Base-by-base conservation (phyloP, 2,113 vertebrate genomes). In the Percopsis transmontana region DNA sequence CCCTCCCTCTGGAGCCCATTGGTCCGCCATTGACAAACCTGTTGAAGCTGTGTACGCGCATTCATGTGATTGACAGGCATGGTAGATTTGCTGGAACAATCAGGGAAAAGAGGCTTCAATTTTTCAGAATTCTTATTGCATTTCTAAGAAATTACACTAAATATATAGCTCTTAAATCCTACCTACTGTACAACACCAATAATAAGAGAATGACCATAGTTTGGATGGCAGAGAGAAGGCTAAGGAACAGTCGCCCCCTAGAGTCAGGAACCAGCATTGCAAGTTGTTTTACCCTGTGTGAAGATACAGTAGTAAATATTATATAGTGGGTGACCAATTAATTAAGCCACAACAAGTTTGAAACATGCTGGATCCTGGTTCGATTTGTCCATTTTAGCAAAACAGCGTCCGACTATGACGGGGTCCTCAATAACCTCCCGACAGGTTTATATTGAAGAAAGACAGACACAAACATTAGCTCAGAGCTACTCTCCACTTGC, bases 381-480 rank as follows among this genome's bases (percentile, higher is more conserved):
- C 24, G 52, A 23, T 50, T n/a, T 52, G 71, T n/a, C n/a, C 74
- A 70, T n/a, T n/a, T n/a, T 68, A 70, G 50, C 51, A 72, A 71
- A 63, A 56, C 65, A 68, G 53, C 58, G 62, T 80, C 58, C 66
- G 52, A 77, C 62, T 62, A 70, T 80, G 80, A 84, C 85, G 70
- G 47, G 64, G 60, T 68, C 45, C 40, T 79, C 72, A 62, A 66
- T 16, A n/a, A 63, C 47, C n/a, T 79, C 80, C 86, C 82, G 86
- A 86, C 86, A 86, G 80, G 80, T 85, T 87, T 86, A 83, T 87
- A 82, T 84, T 38, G 50, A 79, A 61, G 72, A 55, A 70, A 83
- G 81, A 82, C 77, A 75, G 85, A 85, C 74, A 81, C 79, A 87
- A 86, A 87, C 83, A 88, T 89, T 85, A 86, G 83, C 80, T 88